Percentiles rank a stretch among this genome's conserved stretches.
Conservation (phyloP, 2,113 vertebrate species). For the Heterotilapia buettikoferi region DNA sequence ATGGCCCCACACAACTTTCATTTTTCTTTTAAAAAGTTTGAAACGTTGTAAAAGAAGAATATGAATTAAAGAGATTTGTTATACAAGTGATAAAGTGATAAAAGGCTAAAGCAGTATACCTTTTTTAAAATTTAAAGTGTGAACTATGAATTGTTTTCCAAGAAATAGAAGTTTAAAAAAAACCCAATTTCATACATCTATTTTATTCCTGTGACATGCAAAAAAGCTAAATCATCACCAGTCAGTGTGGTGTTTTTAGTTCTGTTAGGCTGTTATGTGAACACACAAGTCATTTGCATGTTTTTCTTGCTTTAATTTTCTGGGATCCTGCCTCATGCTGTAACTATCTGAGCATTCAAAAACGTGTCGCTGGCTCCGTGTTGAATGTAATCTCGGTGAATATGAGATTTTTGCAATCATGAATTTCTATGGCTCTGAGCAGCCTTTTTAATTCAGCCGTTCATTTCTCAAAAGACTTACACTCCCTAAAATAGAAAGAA, state of each 20-base stretch:
- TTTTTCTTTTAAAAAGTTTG: background rate
- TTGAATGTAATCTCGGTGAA: slow-evolving; percentile 47
- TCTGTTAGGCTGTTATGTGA: background rate
- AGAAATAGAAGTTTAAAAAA: background rate
- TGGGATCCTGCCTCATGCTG: background rate
- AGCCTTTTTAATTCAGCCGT: slow-evolving; percentile 57
- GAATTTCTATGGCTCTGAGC: slow-evolving; percentile 45
- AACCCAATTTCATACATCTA: background rate
- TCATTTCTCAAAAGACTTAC: slow-evolving; percentile 65
- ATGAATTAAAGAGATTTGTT: background rate
- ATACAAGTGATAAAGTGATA: background rate
- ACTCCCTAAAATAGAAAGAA: slow-evolving; percentile 58
- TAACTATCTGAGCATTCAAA: slow-evolving; percentile 14
- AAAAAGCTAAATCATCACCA: background rate
- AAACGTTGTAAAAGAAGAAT: background rate
- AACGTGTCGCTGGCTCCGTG: slow-evolving; percentile 13
- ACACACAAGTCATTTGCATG: background rate
- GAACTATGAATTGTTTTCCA: background rate
- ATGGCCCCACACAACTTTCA: background rate
- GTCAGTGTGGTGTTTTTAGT: background rate
- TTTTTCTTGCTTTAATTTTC: background rate
- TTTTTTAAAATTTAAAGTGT: background rate
- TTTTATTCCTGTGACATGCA: background rate
- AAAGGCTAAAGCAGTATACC: background rate
- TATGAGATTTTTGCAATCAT: slow-evolving; percentile 44